Evolutionary conservation across 2,113 vertebrate genomes (phyloP).

Genomic region (Coracopsis vasa): DNA sequence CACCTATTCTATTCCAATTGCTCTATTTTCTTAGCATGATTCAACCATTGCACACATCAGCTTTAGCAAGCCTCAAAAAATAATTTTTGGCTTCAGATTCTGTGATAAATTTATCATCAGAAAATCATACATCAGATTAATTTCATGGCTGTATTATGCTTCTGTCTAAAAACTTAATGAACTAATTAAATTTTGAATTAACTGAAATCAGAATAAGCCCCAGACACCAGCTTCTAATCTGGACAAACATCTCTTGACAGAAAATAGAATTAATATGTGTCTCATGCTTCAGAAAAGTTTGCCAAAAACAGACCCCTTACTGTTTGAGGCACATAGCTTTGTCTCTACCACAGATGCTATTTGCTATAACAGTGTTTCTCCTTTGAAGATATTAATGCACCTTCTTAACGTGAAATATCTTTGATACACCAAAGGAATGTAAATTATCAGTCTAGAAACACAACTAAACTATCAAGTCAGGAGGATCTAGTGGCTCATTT

Average conservation of each 20-base stretch:
- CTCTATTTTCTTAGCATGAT: neutral
- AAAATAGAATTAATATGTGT: neutral
- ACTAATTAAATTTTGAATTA: conserved; percentile 62
- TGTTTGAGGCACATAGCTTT: neutral
- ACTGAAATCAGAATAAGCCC: conserved; percentile 41
- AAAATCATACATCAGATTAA: conserved; percentile 45
- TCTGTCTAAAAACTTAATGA: conserved; percentile 37
- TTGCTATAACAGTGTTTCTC: neutral
- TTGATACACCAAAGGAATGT: neutral
- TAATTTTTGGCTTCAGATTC: conserved; percentile 30
- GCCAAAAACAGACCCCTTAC: neutral
- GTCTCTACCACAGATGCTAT: neutral
- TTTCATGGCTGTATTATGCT: conserved; percentile 52
- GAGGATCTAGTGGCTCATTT: neutral
- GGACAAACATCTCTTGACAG: neutral
- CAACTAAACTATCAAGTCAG: neutral
- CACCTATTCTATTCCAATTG: neutral
- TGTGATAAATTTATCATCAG: conserved; percentile 54
- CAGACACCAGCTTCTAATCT: neutral
- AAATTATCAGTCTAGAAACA: neutral
- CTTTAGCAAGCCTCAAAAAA: conserved; percentile 4
- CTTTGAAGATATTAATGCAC: neutral
- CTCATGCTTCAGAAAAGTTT: neutral
- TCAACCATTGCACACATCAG: neutral
- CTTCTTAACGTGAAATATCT: neutral